Evolutionary conservation across 2,797 vertebrate genomes (phyloP).

Genomic region (Calcarius lapponicus): DNA sequence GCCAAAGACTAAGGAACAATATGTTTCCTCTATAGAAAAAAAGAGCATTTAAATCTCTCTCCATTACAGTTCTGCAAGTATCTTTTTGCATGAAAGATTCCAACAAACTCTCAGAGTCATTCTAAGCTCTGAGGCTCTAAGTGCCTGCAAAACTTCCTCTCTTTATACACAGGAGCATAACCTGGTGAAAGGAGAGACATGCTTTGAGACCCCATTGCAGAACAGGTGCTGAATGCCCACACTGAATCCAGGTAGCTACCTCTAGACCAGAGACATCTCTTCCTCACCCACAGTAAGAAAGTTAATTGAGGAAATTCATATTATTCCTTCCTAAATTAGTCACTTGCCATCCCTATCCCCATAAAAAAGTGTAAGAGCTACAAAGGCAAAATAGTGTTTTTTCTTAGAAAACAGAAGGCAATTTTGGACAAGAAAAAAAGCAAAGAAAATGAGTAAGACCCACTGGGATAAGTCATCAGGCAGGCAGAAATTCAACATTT

Average conservation of each 20-base stretch:
- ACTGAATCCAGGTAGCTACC: neutral
- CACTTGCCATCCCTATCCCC: neutral
- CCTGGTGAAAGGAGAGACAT: neutral
- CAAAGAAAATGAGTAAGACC: neutral
- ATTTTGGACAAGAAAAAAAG: neutral
- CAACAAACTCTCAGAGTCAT: neutral
- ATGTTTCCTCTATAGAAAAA: neutral
- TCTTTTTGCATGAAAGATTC: neutral
- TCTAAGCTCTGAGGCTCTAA: neutral
- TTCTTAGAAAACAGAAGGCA: neutral
- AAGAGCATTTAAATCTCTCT: neutral
- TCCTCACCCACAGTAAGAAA: neutral
- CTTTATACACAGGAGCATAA: neutral
- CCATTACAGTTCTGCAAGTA: neutral
- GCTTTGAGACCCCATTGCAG: neutral
- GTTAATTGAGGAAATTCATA: neutral
- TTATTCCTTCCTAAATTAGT: neutral
- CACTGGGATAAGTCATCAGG: neutral
- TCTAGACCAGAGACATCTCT: neutral
- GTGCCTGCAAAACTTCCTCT: rapidly evolving
- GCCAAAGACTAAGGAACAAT: neutral
- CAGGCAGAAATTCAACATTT: neutral
- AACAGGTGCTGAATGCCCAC: neutral
- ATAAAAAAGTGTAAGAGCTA: neutral
- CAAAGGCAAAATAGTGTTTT: neutral